These are phyloP conservation scores for Eubucco bourcierii DNA, from an alignment of 2,113 vertebrate genomes.

Conservation along the genomic window DNA sequence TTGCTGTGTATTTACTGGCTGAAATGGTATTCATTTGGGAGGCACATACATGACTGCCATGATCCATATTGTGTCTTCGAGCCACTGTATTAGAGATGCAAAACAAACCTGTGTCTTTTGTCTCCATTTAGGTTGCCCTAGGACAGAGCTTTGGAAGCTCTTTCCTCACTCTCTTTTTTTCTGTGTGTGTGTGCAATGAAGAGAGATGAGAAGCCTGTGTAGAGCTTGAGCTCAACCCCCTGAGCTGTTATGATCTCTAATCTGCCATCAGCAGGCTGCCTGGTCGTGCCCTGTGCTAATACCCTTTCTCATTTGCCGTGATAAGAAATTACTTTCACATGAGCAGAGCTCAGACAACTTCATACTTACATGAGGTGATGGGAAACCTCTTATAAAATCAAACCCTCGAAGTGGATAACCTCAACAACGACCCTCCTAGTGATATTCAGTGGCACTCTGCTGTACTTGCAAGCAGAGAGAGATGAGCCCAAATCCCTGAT, in stretches of 20 bases:
- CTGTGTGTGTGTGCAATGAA: neutral
- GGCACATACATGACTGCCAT: neutral
- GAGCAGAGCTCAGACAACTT: neutral
- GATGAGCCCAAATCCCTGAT: neutral
- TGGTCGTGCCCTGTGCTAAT: slow-evolving; percentile 18
- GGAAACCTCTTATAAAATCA: slow-evolving; percentile 55
- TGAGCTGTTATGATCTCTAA: neutral
- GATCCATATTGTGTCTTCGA: neutral
- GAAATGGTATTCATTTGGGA: neutral
- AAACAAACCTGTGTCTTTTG: neutral
- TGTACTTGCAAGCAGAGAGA: neutral
- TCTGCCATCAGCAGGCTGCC: neutral
- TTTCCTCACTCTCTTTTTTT: neutral
- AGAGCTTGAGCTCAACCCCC: neutral
- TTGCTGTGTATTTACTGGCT: neutral
- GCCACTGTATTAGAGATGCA: neutral
- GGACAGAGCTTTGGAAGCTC: neutral
- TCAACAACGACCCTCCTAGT: neutral
- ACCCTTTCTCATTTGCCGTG: neutral
- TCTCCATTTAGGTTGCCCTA: neutral
- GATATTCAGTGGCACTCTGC: neutral
- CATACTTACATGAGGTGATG: neutral
- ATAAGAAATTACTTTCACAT: slow-evolving; percentile 9
- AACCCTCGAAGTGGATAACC: neutral
- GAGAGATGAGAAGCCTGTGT: neutral